Evolutionary conservation across 2,113 vertebrate species (phyloP).

Genomic region (Hylia prasina): DNA sequence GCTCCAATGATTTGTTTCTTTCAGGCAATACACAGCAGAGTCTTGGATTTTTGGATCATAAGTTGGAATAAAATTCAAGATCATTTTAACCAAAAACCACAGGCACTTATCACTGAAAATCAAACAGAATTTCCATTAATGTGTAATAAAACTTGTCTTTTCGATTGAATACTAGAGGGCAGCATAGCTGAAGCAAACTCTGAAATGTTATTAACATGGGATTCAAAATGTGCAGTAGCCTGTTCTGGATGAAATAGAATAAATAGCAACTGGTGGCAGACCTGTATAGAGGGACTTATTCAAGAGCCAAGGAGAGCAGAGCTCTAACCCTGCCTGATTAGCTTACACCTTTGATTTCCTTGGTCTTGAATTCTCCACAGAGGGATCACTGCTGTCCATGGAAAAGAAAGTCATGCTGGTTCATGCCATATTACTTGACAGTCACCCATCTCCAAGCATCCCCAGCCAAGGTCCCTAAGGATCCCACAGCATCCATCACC

Average conservation of each 20-base stretch:
- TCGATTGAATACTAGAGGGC: neutral
- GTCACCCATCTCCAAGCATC: neutral
- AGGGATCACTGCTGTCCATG: neutral
- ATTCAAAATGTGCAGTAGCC: neutral
- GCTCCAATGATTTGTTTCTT: neutral
- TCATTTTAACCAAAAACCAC: neutral
- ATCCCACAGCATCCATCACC: neutral
- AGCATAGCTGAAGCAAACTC: neutral
- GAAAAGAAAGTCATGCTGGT: neutral
- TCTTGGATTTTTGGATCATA: neutral
- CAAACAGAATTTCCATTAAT: neutral
- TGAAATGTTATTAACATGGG: neutral
- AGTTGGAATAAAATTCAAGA: neutral
- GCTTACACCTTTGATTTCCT: accelerated
- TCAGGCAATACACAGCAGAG: neutral
- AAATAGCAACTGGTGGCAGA: neutral
- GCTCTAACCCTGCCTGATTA: neutral
- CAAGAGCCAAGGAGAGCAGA: neutral
- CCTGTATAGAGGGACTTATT: neutral
- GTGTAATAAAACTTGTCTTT: neutral
- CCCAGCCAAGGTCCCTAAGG: neutral
- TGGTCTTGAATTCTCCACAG: neutral
- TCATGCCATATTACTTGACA: neutral
- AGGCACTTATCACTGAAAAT: neutral
- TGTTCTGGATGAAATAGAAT: neutral